These are phyloP conservation scores for Dromococcyx pavoninus DNA, from an alignment of 2,797 vertebrate species.

Conservation along the genomic window DNA sequence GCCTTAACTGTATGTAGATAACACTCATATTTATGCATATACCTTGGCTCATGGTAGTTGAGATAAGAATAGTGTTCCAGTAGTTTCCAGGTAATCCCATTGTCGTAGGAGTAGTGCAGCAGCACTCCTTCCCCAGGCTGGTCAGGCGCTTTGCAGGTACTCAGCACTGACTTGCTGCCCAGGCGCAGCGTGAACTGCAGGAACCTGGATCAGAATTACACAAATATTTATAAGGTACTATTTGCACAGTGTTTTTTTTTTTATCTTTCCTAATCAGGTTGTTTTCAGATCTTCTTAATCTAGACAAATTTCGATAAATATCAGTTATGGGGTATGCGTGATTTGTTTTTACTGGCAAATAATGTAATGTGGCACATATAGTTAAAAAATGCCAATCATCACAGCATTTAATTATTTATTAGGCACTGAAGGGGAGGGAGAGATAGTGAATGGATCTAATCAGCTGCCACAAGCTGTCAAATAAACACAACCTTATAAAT, in stretches of 20 bases:
- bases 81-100: slow-evolving; percentile 97
- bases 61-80: slow-evolving; percentile 94
- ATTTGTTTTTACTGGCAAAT: slow-evolving; percentile 54
- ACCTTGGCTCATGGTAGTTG: slow-evolving; percentile 98
- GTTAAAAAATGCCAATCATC: slow-evolving; percentile 76
- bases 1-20: neutral
- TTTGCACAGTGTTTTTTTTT: neutral
- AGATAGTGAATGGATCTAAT: slow-evolving; percentile 74
- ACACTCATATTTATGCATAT: neutral
- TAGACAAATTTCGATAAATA: slow-evolving; percentile 45
- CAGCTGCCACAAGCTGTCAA: slow-evolving; percentile 80
- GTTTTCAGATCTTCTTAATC: slow-evolving; percentile 34
- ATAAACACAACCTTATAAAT: slow-evolving; percentile 80
- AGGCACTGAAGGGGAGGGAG: slow-evolving; percentile 68
- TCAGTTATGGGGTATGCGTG: neutral
- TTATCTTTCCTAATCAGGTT: neutral
- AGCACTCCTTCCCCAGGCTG: slow-evolving; percentile 95
- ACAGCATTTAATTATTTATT: slow-evolving; percentile 78
- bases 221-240: neutral
- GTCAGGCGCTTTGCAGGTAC: slow-evolving; percentile 94
- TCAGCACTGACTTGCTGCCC: slow-evolving; percentile 93
- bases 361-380: slow-evolving; percentile 40
- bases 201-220: slow-evolving; percentile 80
- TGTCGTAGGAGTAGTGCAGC: slow-evolving; percentile 94
- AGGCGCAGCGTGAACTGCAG: slow-evolving; percentile 94